phyloP scores from a whole-genome alignment of 2,888 invertebrate genomes.

The Pterostichus madidus region DNA sequence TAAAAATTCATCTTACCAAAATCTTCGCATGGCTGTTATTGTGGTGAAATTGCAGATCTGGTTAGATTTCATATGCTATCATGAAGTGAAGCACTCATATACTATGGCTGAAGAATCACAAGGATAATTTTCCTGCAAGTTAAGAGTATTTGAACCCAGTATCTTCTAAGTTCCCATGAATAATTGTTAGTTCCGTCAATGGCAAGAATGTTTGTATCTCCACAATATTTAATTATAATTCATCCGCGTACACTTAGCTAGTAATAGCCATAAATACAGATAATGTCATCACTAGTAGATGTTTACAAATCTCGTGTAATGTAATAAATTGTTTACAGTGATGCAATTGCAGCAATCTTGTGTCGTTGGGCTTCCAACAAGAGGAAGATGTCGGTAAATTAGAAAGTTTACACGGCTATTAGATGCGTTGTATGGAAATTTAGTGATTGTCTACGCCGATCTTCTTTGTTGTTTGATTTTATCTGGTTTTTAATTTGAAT shows the following conservation, averaged over 20 bases:
- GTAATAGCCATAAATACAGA: conserved; percentile 54
- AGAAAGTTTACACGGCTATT: conserved; percentile 43
- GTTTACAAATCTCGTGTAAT: conserved; percentile 47
- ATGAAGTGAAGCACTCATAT: no score
- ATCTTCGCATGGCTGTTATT: no score
- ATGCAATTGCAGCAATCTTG: conserved; percentile 47
- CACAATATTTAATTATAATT: conserved; percentile 52
- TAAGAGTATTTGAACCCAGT: background rate
- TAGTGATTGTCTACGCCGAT: conserved; percentile 10
- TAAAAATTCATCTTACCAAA: no score
- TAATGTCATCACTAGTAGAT: conserved; percentile 53
- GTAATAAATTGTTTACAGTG: conserved; percentile 38
- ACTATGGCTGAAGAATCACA: no score
- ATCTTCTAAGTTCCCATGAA: conserved; percentile 1
- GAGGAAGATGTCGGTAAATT: conserved; percentile 49
- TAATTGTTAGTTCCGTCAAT: background rate
- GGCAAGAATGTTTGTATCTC: conserved; percentile 13
- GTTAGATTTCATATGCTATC: no score
- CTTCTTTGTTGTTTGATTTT: conserved; percentile 18
- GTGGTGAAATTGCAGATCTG: no score
- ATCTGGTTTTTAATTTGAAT: conserved; percentile 41
- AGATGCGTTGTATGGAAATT: conserved; percentile 42
- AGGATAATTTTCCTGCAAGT: no score
- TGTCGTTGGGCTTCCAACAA: conserved; percentile 15
- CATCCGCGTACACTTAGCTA: conserved; percentile 19